Base-by-base conservation (phyloP, 2,888 invertebrate genomes). In the Vandiemenella viatica region DNA sequence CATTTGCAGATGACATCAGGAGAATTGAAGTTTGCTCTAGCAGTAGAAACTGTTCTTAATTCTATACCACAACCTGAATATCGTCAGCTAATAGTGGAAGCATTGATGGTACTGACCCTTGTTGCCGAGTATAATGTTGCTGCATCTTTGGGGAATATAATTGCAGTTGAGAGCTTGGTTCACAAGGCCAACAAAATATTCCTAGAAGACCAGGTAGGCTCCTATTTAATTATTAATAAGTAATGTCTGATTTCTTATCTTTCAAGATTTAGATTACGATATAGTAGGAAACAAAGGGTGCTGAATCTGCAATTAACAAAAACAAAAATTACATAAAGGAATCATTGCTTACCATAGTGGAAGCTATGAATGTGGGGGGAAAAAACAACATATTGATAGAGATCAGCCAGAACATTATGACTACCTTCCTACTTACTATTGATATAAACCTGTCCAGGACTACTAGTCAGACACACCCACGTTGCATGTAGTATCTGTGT, bases 61-160 rank as follows among this genome's bases (percentile, higher is more conserved):
- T 83, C 88, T 45, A 95, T 99, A 59, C 93, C 96, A 0, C 95
- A 97, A 65, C 97, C 98, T 1, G 98, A 98, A 66, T 98, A 97
- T 68, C 76, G 98, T 18, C 96, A 97, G 65, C 68, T 97, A 54
- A 84, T 97, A 48, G 96, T 98, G 0, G 97, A 98, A 69, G 95
- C 93, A 0, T 69, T 98, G 45, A 96, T 96, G 90, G 92, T 98
- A 15, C 71, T 97, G 32, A 92, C 93, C 0, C 66, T 96, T 32
- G 86, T 93, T 1, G 80, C 86, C 3, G 92, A 92, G 63, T 83
- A 91, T 59, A 87, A 89, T 62, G 79, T 87, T 20, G 81, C 83
- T 0, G 69, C 76, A 4, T 74, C 79, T 48, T 66, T 91, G 18
- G 89, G 89, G 2, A 87, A 81, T 18, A 73, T 83, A 37, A 83